Evolutionary conservation across 1,140 invertebrate species (phyloP).

Genomic region (Cydia splendana): DNA sequence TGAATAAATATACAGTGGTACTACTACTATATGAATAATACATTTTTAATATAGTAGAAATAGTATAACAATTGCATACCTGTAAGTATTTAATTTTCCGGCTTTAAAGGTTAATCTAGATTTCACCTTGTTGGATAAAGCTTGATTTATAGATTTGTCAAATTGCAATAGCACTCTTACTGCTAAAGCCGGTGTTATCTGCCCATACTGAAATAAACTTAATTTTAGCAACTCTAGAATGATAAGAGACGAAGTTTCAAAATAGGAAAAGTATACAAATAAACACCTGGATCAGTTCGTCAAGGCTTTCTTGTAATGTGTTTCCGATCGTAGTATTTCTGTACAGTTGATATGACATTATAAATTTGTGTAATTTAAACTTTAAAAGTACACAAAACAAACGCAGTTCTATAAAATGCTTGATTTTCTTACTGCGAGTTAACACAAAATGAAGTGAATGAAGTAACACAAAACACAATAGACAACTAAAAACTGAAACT

Average conservation of each 20-base stretch:
- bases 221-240: slow-evolving; percentile 23
- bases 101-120: slow-evolving; percentile 97
- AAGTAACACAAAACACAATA: no score
- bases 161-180: slow-evolving; percentile 97
- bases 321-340: slow-evolving; percentile 98
- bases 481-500: no score
- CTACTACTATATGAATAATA: no score
- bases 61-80: slow-evolving; percentile 66
- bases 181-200: slow-evolving; percentile 95
- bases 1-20: no score
- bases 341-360: slow-evolving; percentile 97
- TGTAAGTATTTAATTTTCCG: slow-evolving; percentile 97
- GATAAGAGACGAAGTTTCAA: slow-evolving; percentile 34
- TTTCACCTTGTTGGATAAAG: slow-evolving; percentile 95
- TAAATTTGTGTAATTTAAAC: not conserved
- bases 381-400: no score
- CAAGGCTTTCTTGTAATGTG: slow-evolving; percentile 94
- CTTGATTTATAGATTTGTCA: slow-evolving; percentile 97
- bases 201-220: slow-evolving; percentile 88
- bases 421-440: no score
- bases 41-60: no score
- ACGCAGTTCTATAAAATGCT: no score
- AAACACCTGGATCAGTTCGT: slow-evolving; percentile 69
- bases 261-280: slow-evolving; percentile 33
- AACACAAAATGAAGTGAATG: no score